Conservation (phyloP, 2,113 vertebrate species). For the Psittacula cyanocephala region DNA sequence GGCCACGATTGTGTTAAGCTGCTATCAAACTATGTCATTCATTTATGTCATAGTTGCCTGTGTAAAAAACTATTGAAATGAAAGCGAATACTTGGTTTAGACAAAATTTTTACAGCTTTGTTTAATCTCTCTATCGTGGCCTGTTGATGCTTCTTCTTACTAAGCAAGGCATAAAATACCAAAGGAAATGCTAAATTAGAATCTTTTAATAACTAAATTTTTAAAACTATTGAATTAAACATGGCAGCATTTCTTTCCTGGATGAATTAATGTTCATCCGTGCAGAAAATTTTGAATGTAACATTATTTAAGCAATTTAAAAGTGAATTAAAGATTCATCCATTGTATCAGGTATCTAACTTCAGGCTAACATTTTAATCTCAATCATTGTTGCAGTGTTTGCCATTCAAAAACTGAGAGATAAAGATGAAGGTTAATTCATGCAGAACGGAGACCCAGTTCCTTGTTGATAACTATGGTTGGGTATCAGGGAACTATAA, state of each 20-base stretch:
- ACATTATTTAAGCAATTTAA: slow-evolving; percentile 61
- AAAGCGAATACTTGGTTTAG: neutral
- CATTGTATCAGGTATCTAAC: slow-evolving; percentile 53
- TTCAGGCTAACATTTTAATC: slow-evolving; percentile 60
- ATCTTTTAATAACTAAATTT: slow-evolving; percentile 33
- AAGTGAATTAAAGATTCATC: slow-evolving; percentile 60
- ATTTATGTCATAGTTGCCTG: neutral
- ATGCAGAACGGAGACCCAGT: neutral
- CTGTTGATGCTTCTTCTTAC: neutral
- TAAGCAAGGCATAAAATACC: slow-evolving; percentile 5
- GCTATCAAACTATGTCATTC: neutral
- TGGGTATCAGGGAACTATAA: neutral
- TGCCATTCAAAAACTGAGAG: slow-evolving; percentile 33
- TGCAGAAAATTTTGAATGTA: slow-evolving; percentile 54
- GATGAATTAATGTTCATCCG: slow-evolving; percentile 46
- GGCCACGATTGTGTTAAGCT: neutral
- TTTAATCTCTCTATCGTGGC: neutral
- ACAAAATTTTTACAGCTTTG: slow-evolving; percentile 6
- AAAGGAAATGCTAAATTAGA: slow-evolving; percentile 35
- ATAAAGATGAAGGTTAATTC: slow-evolving; percentile 50
- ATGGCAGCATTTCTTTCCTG: slow-evolving; percentile 29
- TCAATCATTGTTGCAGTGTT: slow-evolving; percentile 1
- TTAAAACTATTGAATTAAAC: slow-evolving; percentile 67
- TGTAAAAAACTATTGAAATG: neutral
- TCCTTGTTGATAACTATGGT: neutral